A percentile compares a stretch with the other conserved stretches of the same genome.
Evolutionary conservation across 2,888 invertebrate genomes (phyloP).

Genomic region (Mythimna albipuncta): DNA sequence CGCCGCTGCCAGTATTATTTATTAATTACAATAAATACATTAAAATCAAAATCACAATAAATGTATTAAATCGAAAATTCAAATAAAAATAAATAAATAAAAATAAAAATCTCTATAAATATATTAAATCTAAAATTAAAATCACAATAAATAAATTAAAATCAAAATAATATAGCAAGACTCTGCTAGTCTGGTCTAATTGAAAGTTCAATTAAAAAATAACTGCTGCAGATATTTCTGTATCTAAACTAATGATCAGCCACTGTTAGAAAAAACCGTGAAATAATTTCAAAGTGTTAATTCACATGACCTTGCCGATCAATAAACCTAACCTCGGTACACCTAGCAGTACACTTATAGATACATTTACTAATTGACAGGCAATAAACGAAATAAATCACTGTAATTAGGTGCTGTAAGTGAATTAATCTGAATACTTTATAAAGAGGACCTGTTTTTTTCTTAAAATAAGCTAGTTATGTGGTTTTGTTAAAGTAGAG

Average conservation of each 20-base stretch:
- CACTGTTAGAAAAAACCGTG: slow-evolving; percentile 16
- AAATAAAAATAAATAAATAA: too few relatives aligned
- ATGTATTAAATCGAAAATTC: too few relatives aligned
- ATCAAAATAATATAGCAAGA: too few relatives aligned
- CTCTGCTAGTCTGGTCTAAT: background rate
- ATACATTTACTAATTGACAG: slow-evolving; percentile 36
- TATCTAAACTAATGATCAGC: slow-evolving; percentile 1
- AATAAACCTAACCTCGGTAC: slow-evolving; percentile 38
- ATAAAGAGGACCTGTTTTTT: background rate
- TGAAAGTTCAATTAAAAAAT: slow-evolving; percentile 1
- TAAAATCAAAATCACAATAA: too few relatives aligned
- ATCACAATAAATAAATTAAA: too few relatives aligned
- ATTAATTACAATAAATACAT: too few relatives aligned
- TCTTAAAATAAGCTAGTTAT: background rate
- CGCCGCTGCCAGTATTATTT: too few relatives aligned
- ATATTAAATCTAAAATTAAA: too few relatives aligned
- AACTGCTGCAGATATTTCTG: slow-evolving; percentile 1
- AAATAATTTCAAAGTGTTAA: slow-evolving; percentile 33
- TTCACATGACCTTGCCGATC: slow-evolving; percentile 33
- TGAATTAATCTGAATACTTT: slow-evolving; percentile 4
- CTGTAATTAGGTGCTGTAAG: slow-evolving; percentile 20
- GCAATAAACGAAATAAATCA: slow-evolving; percentile 21
- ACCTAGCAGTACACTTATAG: slow-evolving; percentile 18
- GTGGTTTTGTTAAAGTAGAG: too few relatives aligned
- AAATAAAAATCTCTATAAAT: too few relatives aligned